Evolutionary conservation across 2,113 vertebrate species (phyloP).

Genomic region (Grammomys dolichurus): DNA sequence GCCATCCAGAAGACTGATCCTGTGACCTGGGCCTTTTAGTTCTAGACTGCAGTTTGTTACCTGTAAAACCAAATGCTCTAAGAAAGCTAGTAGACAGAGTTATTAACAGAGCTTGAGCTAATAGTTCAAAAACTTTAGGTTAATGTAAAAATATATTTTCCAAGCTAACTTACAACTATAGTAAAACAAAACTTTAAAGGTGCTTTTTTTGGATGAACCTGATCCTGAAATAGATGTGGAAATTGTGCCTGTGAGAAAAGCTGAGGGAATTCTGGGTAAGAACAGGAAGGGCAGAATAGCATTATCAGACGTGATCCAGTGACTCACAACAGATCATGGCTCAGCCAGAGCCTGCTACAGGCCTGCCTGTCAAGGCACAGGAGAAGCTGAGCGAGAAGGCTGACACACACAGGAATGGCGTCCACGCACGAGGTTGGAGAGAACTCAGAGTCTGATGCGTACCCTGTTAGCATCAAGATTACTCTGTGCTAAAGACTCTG

Average conservation of each 20-base stretch:
- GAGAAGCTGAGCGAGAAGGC: background rate
- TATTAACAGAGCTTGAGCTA: background rate
- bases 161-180: background rate
- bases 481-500: background rate
- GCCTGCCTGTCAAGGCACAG: background rate
- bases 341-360: rapidly evolving
- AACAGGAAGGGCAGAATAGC: too few species aligned
- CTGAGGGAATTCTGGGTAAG: background rate
- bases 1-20: background rate
- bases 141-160: background rate
- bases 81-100: background rate
- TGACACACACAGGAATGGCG: too few species aligned
- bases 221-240: background rate
- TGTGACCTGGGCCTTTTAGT: background rate
- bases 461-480: background rate
- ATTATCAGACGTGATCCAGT: too few species aligned
- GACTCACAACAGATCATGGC: background rate
- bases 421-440: rapidly evolving
- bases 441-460: too few species aligned
- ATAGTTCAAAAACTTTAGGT: background rate
- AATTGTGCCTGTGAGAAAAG: background rate
- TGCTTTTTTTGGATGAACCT: background rate
- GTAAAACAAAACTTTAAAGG: background rate
- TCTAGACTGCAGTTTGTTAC: background rate
- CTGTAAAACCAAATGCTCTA: background rate